phyloP scores from a whole-genome alignment of 2,888 invertebrate genomes.

The Periphyllus acericola region DNA sequence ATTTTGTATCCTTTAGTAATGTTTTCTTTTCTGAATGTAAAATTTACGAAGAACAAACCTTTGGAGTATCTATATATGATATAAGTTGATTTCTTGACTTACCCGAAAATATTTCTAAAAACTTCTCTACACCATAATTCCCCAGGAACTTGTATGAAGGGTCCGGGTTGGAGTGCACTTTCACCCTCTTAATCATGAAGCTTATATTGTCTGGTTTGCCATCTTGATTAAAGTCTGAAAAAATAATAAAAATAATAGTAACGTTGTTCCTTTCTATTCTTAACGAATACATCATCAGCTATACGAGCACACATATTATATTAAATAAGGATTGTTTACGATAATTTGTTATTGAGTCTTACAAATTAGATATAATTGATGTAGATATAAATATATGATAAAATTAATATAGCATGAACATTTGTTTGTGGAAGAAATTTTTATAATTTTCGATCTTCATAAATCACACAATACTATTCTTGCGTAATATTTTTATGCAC shows the following conservation, averaged over 20 bases:
- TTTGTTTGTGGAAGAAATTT: background rate
- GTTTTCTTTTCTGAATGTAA: background rate
- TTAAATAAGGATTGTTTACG: background rate
- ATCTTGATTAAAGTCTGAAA: conserved; percentile 90
- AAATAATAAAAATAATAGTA: conserved; percentile 64
- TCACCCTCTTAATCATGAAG: conserved; percentile 95
- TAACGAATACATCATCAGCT: background rate
- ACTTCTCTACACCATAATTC: conserved; percentile 98
- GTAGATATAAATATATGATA: background rate
- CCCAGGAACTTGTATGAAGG: conserved; percentile 89
- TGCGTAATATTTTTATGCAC: background rate
- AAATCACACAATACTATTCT: background rate
- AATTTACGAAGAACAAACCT: background rate
- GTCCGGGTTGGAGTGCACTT: conserved; percentile 89
- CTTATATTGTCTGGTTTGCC: conserved; percentile 91
- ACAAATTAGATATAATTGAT: background rate
- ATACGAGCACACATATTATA: background rate
- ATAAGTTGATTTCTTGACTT: conserved; percentile 66
- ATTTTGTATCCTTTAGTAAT: conserved; percentile 24
- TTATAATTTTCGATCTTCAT: background rate
- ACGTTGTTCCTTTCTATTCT: background rate
- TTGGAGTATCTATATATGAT: background rate
- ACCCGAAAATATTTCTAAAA: conserved; percentile 96
- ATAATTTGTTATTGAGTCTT: background rate
- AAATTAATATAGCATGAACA: background rate